Base-by-base conservation (phyloP, 2,888 invertebrate genomes). In the Brassicogethes aeneus region DNA sequence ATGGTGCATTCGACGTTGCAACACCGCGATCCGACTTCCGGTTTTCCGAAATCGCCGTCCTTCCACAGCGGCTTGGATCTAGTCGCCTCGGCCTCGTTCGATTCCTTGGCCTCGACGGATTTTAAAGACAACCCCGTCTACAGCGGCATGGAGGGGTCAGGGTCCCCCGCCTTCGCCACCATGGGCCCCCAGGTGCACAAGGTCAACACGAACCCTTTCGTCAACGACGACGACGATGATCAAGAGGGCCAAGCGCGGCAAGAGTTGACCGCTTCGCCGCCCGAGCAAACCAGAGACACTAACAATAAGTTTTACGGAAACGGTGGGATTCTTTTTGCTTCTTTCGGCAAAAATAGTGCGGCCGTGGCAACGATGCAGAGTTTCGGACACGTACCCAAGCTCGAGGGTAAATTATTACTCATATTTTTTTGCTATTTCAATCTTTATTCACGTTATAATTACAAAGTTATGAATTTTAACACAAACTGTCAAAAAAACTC, bases 61-160 rank as follows among this genome's bases (percentile, higher is more conserved):
- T 88, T 88, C 70, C 88, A 89, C 70, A 85, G 86, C 69, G 88
- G 87, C 43, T 74, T 88, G 54, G 87, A 88, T 66, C 77, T 85
- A 60, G 83, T 85, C 57, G 84, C 85, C 45, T 79, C 75, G 54
- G 78, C 76, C 55, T 64, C 58, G 50, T 57, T 60, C 41, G 59
- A 60, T 50, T 64, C 68, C 65, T 69, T 70, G 46, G 66, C 69
- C 44, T 70, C 53, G 43, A 50, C 46, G 69, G 61, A 70, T 69
- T 5, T 10, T 23, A 10, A 23, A 5, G 23, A 5, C 23, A 23
- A 10, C 10, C 23, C 23, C 23, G 23, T 23, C 23, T 5, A 5
- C 23, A 10, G 23, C 23, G 10, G 10, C 5, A 23, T 23, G 23
- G 23, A 23, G 5, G 23, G 23, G 10, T 10, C 5, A 23, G 10